Evolutionary conservation across 1,140 invertebrate genomes (phyloP).

Genomic region (Euwallacea similis): DNA sequence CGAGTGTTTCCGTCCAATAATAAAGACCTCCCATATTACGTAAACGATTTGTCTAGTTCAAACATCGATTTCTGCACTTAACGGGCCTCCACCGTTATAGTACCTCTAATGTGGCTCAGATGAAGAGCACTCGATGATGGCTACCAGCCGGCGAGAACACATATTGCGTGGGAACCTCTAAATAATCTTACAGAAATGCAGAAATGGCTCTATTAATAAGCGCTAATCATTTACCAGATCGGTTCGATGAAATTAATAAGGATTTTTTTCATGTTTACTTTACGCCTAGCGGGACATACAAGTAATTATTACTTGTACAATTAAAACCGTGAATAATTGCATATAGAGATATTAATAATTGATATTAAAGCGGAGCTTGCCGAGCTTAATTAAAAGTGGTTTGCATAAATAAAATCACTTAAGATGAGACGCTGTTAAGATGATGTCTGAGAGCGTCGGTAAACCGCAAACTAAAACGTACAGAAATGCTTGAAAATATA

Average conservation of each 20-base stretch:
- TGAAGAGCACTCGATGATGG: background rate
- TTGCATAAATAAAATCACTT: no score
- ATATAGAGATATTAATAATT: background rate
- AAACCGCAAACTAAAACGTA: no score
- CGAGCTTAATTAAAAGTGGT: no score
- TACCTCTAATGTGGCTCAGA: background rate
- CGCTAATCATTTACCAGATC: constrained; percentile 1
- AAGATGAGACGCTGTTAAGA: no score
- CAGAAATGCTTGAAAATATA: no score
- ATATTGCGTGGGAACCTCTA: constrained; percentile 3
- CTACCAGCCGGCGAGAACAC: background rate
- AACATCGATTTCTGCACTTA: background rate
- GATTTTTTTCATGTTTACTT: constrained; percentile 1
- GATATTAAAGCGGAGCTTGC: background rate
- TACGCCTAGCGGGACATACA: constrained; percentile 2
- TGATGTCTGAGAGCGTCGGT: no score
- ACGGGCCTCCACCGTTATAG: background rate
- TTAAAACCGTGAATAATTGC: constrained; percentile 2
- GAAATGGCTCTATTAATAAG: background rate
- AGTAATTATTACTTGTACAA: background rate
- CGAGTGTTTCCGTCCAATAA: background rate
- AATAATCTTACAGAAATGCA: background rate
- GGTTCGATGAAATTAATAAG: background rate
- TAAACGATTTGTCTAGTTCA: background rate
- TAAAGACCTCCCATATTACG: no score